phyloP scores from a whole-genome alignment of 2,113 vertebrate species.

The Chloroceryle aenea region DNA sequence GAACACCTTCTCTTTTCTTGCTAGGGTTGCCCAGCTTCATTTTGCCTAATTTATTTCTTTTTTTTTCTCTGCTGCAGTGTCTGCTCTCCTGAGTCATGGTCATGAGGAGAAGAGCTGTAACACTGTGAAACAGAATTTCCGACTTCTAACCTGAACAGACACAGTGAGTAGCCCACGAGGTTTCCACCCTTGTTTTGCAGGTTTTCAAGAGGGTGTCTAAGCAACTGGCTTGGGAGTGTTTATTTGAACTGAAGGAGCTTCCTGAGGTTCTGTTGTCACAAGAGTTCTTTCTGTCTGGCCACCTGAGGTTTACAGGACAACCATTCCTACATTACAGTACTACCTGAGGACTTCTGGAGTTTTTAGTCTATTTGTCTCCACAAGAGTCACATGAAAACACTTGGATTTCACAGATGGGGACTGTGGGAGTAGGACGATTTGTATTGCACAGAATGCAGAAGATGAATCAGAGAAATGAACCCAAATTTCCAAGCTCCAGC shows the following conservation, averaged over 20 bases:
- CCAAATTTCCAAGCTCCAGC: neutral
- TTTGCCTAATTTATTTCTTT: neutral
- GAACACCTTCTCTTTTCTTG: neutral
- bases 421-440: too few relatives aligned
- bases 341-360: neutral
- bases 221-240: conserved; percentile 47
- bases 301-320: neutral
- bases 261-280: neutral
- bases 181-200: conserved; percentile 72
- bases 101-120: conserved; percentile 21
- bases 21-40: neutral
- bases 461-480: neutral
- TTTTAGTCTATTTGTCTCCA: neutral
- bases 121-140: conserved; percentile 43
- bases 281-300: neutral
- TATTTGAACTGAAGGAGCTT: conserved; percentile 38
- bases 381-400: neutral
- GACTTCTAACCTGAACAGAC: conserved; percentile 45
- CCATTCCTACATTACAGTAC: neutral
- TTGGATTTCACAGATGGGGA: neutral
- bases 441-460: neutral
- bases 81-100: conserved; percentile 46
- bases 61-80: neutral
- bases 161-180: conserved; percentile 18
- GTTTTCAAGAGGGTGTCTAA: conserved; percentile 48